These are phyloP conservation scores for Scaptodrosophila lebanonensis DNA, from an alignment of 1,140 invertebrate species.

Conservation along the genomic window DNA sequence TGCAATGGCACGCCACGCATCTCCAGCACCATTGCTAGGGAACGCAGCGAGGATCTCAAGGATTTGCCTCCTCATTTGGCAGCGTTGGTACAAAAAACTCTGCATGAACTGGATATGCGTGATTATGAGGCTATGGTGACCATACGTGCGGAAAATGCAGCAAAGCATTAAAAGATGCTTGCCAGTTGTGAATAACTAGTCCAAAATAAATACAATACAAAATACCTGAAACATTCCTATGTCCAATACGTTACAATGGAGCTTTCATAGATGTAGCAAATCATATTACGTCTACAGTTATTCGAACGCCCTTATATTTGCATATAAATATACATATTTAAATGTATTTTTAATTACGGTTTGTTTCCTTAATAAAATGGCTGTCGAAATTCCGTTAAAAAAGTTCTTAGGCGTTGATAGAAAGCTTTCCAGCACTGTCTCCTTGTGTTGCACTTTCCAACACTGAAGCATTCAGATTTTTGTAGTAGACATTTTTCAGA, in stretches of 20 bases:
- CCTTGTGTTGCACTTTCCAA: too few relatives aligned
- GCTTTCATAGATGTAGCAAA: conserved; percentile 1
- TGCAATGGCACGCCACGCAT: conserved; percentile 45
- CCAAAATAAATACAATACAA: too few relatives aligned
- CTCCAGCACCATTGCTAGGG: conserved; percentile 55
- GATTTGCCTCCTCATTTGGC: conserved; percentile 70
- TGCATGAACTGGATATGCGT: conserved; percentile 65
- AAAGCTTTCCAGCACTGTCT: conserved; percentile 18
- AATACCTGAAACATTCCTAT: too few relatives aligned
- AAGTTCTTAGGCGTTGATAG: background rate
- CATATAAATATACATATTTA: conserved; percentile 15
- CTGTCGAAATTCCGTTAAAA: background rate
- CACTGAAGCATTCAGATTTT: background rate
- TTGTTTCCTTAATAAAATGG: background rate
- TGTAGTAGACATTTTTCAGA: conserved; percentile 67
- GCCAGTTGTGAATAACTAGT: conserved; percentile 31
- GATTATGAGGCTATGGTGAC: conserved; percentile 67
- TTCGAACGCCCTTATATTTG: conserved; percentile 13
- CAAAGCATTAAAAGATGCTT: conserved; percentile 27
- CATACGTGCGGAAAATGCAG: conserved; percentile 50
- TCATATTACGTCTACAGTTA: conserved; percentile 15
- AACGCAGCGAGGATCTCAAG: conserved; percentile 67
- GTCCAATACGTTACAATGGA: too few relatives aligned
- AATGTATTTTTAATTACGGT: background rate
- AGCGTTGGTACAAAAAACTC: conserved; percentile 62